phyloP scores from a whole-genome alignment of 2,113 vertebrate genomes.

The Marmota monax region DNA sequence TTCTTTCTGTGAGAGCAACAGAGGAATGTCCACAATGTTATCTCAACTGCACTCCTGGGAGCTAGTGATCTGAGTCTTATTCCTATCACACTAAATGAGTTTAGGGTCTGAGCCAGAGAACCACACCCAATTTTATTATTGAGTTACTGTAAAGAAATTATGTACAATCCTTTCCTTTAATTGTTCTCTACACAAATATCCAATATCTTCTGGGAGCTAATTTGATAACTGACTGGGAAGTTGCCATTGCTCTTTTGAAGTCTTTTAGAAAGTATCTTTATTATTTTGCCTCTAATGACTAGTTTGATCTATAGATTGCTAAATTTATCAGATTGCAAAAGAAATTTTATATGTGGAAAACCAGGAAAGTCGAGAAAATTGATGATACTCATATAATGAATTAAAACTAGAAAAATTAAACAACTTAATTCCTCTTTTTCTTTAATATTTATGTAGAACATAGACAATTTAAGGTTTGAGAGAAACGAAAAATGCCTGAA shows the following conservation, averaged over 20 bases:
- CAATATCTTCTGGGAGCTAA: neutral
- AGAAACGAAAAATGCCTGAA: neutral
- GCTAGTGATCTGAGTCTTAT: neutral
- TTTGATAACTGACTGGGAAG: slow-evolving; percentile 11
- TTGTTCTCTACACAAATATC: slow-evolving; percentile 49
- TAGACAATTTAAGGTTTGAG: neutral
- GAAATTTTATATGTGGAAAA: slow-evolving; percentile 51
- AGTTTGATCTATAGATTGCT: slow-evolving; percentile 41
- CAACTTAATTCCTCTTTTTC: neutral
- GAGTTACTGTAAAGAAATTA: slow-evolving; percentile 1
- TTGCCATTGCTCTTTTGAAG: neutral
- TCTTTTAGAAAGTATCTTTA: slow-evolving; percentile 41
- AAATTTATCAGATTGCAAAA: slow-evolving; percentile 51
- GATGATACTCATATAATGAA: slow-evolving; percentile 37
- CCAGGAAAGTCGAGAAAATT: slow-evolving; percentile 37
- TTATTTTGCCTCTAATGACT: slow-evolving; percentile 22
- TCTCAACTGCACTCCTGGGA: neutral
- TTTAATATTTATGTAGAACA: slow-evolving; percentile 8
- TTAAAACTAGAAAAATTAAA: slow-evolving; percentile 21
- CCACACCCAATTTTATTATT: neutral
- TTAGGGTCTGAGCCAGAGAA: neutral
- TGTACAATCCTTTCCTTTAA: slow-evolving; percentile 57
- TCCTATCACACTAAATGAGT: neutral
- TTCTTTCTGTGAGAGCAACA: slow-evolving; percentile 16
- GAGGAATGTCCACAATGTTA: neutral